Conservation (phyloP, 1,140 invertebrate genomes). For the Metopolophium dirhodum region DNA sequence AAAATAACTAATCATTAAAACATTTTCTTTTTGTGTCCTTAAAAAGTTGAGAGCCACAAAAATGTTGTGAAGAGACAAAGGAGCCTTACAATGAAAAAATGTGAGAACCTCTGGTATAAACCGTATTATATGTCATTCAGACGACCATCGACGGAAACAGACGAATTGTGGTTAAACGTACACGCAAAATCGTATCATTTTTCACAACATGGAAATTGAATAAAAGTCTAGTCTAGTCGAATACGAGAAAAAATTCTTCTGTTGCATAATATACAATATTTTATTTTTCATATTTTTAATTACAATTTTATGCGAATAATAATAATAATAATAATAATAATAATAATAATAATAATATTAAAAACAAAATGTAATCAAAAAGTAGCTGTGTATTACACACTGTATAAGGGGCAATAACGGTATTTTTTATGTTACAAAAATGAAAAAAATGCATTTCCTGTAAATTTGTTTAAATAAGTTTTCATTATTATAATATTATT, state of each 20-base stretch:
- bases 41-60: too few relatives aligned
- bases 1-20: too few relatives aligned
- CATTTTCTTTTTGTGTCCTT: too few relatives aligned
- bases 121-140: too few relatives aligned
- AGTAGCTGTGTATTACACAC: neutral
- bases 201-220: neutral
- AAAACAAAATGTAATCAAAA: neutral
- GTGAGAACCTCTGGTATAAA: too few relatives aligned
- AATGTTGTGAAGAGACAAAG: too few relatives aligned
- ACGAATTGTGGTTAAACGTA: neutral
- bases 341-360: neutral
- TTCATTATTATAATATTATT: constrained; percentile 11
- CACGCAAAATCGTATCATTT: neutral
- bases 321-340: neutral
- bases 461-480: constrained; percentile 14
- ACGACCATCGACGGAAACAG: neutral
- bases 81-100: too few relatives aligned
- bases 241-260: neutral
- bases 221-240: neutral
- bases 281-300: neutral
- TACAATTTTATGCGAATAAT: neutral
- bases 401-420: neutral
- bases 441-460: neutral
- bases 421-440: neutral
- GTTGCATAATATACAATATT: neutral